Conservation (phyloP, 2,888 invertebrate species). For the Notodonta dromedarius region DNA sequence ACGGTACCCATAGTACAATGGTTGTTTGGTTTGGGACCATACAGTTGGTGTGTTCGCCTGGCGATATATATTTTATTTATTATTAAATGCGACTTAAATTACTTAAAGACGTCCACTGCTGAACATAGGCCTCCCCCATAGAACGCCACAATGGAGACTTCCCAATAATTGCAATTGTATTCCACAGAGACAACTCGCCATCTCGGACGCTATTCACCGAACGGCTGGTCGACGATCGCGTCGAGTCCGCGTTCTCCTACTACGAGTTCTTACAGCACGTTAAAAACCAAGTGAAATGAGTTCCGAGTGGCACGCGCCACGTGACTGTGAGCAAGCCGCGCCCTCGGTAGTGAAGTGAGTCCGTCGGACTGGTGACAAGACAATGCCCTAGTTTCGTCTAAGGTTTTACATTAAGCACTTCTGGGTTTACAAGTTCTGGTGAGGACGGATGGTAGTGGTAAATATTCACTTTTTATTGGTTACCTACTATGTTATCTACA, state of each 20-base stretch:
- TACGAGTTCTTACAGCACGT: constrained; percentile 99
- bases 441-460: constrained; percentile 36
- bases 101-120: no score
- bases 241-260: constrained; percentile 97
- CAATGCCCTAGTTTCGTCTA: constrained; percentile 57
- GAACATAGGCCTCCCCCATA: no score
- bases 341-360: constrained; percentile 30
- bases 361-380: constrained; percentile 35
- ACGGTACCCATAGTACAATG: no score
- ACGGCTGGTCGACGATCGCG: constrained; percentile 96
- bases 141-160: background rate
- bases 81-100: no score
- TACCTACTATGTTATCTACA: no score
- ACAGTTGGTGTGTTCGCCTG: no score
- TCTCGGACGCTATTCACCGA: constrained; percentile 92
- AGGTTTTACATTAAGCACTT: constrained; percentile 41
- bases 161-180: constrained; percentile 9
- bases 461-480: background rate
- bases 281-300: constrained; percentile 94
- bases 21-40: no score
- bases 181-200: constrained; percentile 95
- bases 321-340: constrained; percentile 40
- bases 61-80: no score
- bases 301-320: constrained; percentile 34
- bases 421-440: constrained; percentile 41